phyloP scores from a whole-genome alignment of 1,140 invertebrate genomes.

The honey bee (Apis mellifera) region Amel_HAv3.1 CM009943.2:2318501-2319000 shows the following conservation, averaged over 20 bases:
- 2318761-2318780: constrained; percentile 18
- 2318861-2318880: neutral
- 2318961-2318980: neutral
- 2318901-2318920: neutral
- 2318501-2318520: no score
- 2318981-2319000: neutral
- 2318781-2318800: constrained; percentile 2
- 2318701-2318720: constrained; percentile 58
- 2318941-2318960: neutral
- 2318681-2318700: constrained; percentile 15
- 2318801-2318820: neutral
- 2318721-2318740: constrained; percentile 53
- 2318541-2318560: no score
- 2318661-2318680: constrained; percentile 13
- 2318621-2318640: neutral
- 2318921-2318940: neutral
- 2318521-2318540: no score
- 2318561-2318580: neutral
- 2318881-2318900: neutral
- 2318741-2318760: constrained; percentile 24
- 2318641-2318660: constrained; percentile 7
- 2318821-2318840: neutral
- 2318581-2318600: neutral
- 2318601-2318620: no score
- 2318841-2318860: no score